Evolutionary conservation across 2,888 invertebrate genomes (phyloP), one percentile per base, ranked within the genome.

Genomic region (Archips xylosteana): DNA sequence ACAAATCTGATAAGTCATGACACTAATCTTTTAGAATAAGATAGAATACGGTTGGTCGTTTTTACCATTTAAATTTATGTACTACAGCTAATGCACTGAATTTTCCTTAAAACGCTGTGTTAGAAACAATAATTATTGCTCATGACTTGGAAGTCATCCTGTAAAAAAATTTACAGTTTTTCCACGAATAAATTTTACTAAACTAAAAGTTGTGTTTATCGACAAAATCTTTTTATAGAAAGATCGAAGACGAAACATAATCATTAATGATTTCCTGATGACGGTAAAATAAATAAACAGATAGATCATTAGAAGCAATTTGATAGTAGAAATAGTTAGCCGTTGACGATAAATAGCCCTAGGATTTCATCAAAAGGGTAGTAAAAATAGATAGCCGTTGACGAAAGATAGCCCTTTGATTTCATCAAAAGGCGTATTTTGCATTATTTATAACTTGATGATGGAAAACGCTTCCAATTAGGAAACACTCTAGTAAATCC

Each of bases 221-320:
- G 32, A 57, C 4, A 49, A 0, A 57, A 57, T 57, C 57, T 60
- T 60, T 34, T 60, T 60, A 36, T 60, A 36, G 36, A 60, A 36
- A 59, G 13, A 36, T 10, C 57, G 34, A 23, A 64, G 15, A 57
- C 51, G 66, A 71, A 71, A 61, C 71, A 51, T 66, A 47, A 61
- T 39, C 66, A 12, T n/a, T 54, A 45, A 61, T 45, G 51, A 34
- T 54, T 49, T 61, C 71, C 61, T 42, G 45, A 45, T 13, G 39
- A 49, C 42, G 39, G 32, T 23, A 51, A 12, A 10, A 42, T 61
- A 13, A 71, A 47, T 39, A 39, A 42, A 45, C 63, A 62, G 15
- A 12, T 10, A 8, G 42, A n/a, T 60, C 65, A 34, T 61, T 34
- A 34, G 42, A 63, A 42, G 5, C 57, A 59, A 42, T 61, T 51